phyloP scores from a whole-genome alignment of 2,113 vertebrate species.

The Entomyzon cyanotis region DNA sequence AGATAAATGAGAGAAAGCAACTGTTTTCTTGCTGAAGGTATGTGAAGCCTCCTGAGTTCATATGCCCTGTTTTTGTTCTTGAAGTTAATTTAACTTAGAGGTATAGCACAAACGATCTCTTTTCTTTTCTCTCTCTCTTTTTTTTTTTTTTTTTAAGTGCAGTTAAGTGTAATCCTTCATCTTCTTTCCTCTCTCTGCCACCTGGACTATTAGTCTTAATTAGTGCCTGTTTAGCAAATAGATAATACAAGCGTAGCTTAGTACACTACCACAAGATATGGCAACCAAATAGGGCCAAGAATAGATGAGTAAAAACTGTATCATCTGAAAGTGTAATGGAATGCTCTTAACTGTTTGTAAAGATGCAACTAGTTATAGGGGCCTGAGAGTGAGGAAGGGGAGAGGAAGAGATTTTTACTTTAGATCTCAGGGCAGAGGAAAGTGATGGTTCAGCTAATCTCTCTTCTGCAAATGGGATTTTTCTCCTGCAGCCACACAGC shows the following conservation, averaged over 20 bases:
- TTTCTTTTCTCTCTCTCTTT: too few species aligned
- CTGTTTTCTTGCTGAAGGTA: background rate
- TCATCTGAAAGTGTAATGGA: background rate
- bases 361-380: background rate
- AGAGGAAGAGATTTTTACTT: background rate
- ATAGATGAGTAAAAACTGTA: background rate
- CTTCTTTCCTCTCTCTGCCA: background rate
- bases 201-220: background rate
- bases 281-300: background rate
- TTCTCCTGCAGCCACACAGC: background rate
- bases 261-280: background rate
- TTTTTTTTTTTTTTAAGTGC: background rate
- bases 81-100: background rate
- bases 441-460: background rate
- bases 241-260: background rate
- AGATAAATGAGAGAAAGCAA: background rate
- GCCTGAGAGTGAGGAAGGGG: background rate
- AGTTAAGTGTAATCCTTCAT: background rate
- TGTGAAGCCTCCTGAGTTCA: background rate
- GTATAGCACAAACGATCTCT: fast-evolving
- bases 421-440: background rate
- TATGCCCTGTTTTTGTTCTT: background rate
- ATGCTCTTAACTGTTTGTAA: background rate
- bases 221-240: background rate
- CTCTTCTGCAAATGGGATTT: background rate